Base-by-base conservation (phyloP, 2,888 invertebrate genomes). In the Anarsia innoxiella region DNA sequence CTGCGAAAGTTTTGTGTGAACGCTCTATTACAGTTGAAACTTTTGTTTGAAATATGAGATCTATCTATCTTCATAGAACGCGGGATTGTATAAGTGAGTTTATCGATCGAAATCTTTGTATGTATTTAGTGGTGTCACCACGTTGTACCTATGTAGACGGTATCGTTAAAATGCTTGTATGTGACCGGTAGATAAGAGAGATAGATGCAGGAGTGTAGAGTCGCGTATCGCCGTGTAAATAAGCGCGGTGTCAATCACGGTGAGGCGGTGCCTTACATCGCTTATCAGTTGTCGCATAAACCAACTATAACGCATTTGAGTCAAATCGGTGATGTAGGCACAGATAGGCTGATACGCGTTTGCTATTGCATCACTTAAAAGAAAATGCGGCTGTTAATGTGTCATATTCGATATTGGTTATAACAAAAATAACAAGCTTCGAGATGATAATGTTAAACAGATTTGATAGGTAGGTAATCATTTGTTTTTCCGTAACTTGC, bases 281-380 rank as follows among this genome's bases (percentile, higher is more conserved):
- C 72, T 77, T 84, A 84, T 84, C 83, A 64, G 65, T 73, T 77
- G 77, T 75, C 80, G 76, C 70, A 74, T 73, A 82, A 80, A 78
- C 83, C 79, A 72, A 72, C 70, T 77, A 75, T 78, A 79, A 79
- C 80, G 76, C 80, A 78, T 82, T 83, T 80, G 74, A 78, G 76
- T 82, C 79, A 79, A 77, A 78, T 80, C 74, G 74, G 53, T 69
- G 79, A 80, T 79, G 67, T 76, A 70, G 60, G 64, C 59, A 58
- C 56, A 60, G 82, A 83, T 83, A 83, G 80, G 79, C 71, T 79
- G 80, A 82, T 80, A 79, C 79, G 79, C 75, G 72, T 66, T 66
- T 66, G 56, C 59, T 56, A 56, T 75, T 73, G 74, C 77, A 66
- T 66, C 70, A 73, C 49, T 45, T 63, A 60, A 56, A 56, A 63